These are phyloP conservation scores for Acholoe squamosa DNA, from an alignment of 2,888 invertebrate genomes.

Conservation along the genomic window DNA sequence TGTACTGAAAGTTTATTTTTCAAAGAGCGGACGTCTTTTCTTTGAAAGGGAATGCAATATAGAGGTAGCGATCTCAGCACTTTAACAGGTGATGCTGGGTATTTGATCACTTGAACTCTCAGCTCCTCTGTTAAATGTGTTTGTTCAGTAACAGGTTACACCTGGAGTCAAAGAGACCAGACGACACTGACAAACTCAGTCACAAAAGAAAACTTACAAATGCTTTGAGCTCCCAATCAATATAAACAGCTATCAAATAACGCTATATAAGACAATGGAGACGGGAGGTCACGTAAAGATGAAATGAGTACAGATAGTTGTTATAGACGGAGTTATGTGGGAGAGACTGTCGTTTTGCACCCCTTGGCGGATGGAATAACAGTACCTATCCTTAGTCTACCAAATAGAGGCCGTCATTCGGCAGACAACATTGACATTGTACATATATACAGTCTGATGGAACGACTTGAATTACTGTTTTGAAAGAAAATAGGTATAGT, in stretches of 20 bases:
- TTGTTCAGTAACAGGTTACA: neutral
- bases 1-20: too few species aligned
- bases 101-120: neutral
- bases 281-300: neutral
- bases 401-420: neutral
- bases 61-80: too few species aligned
- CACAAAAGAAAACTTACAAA: too few species aligned
- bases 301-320: neutral
- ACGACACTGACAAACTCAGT: too few species aligned
- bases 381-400: neutral
- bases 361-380: neutral
- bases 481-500: too few species aligned
- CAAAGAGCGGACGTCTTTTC: too few species aligned
- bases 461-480: too few species aligned
- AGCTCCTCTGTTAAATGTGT: neutral
- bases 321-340: neutral
- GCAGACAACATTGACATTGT: conserved; percentile 1
- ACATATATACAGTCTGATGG: too few species aligned
- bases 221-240: neutral
- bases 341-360: neutral
- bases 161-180: too few species aligned
- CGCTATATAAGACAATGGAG: conserved; percentile 15
- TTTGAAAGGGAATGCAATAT: too few species aligned
- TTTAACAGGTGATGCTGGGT: too few species aligned
- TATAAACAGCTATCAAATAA: neutral